phyloP scores from a whole-genome alignment of 2,888 invertebrate species.

The Philhelius pedissequus region DNA sequence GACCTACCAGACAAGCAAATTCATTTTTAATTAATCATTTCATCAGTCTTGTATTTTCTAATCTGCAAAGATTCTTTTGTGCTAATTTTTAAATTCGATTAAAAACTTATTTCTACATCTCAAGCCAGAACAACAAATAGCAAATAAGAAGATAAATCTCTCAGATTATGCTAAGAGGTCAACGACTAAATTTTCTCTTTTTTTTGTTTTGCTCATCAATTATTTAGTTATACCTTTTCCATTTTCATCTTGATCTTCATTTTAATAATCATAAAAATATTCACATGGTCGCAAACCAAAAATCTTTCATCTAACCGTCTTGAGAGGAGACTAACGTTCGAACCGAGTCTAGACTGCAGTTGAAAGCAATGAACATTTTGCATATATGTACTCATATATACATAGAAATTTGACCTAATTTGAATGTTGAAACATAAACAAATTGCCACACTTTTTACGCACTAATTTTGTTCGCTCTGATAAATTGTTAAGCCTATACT shows the following conservation, averaged over 20 bases:
- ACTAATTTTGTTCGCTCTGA: not conserved
- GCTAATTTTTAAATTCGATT: not conserved
- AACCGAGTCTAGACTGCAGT: not conserved
- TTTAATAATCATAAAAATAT: not conserved
- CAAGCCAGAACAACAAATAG: not conserved
- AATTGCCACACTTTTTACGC: not conserved
- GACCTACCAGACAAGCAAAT: too few species aligned
- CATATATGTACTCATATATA: too few species aligned
- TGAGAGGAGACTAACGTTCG: not conserved
- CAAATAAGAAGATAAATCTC: not conserved
- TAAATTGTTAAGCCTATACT: not conserved
- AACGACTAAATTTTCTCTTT: not conserved
- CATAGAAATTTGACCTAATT: not conserved
- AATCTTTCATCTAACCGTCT: not conserved
- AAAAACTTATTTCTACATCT: not conserved
- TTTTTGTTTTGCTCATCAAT: not conserved
- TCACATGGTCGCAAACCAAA: not conserved
- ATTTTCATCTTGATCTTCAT: not conserved
- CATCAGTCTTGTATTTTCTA: too few species aligned
- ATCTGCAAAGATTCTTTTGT: too few species aligned
- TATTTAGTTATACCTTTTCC: not conserved
- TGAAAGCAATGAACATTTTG: too few species aligned
- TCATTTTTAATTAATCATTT: too few species aligned
- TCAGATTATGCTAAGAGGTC: not conserved
- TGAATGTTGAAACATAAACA: constrained; percentile 2